Base-by-base conservation (phyloP, 2,113 vertebrate species). In the Ammodytes marinus region DNA sequence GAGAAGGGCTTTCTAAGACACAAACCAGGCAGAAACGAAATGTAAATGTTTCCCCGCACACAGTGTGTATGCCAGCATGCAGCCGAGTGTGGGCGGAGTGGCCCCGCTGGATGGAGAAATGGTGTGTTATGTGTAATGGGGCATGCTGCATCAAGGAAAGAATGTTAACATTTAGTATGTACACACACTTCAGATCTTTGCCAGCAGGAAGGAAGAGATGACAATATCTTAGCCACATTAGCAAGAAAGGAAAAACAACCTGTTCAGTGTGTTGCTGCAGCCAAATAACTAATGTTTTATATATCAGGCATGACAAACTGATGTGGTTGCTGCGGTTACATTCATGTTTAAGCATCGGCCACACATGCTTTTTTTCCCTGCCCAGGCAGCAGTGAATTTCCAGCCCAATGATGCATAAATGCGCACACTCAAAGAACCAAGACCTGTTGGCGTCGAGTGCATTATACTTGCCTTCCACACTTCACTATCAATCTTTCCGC, bases 401-500 rank as follows among this genome's bases (percentile, higher is more conserved):
- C 15, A 70, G 75, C 70, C 77, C 61, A 66, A 27, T 8, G 49
- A 73, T 74, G 70, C 79, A 82, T 61, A 72, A 63, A 83, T 46
- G 59, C 68, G 85, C 74, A 88, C 70, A 70, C 74, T 85, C 60
- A 70, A 54, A 88, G 17, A 66, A 74, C 58, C 65, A 53, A 60
- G 78, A 87, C 57, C 71, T 73, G 19, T n/a, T 70, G 80, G 60
- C 73, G 42, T 12, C 5, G 47, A 83, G 72, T 64, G 74, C 84
- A 76, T 94, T 93, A 97, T 99, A 99, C 97, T 98, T 97, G 97
- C 98, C 98, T 99, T 99, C 98, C 98, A 99, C 96, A 99, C 96
- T 96, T 99, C 97, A 98, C 98, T 99, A 99, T 99, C 98, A 97
- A 99, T 99, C 96, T 99, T 99, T 96, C 98, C 97, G 95, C 97